Evolutionary conservation across 2,888 invertebrate genomes (phyloP).

Genomic region (Tiliacea citrago): DNA sequence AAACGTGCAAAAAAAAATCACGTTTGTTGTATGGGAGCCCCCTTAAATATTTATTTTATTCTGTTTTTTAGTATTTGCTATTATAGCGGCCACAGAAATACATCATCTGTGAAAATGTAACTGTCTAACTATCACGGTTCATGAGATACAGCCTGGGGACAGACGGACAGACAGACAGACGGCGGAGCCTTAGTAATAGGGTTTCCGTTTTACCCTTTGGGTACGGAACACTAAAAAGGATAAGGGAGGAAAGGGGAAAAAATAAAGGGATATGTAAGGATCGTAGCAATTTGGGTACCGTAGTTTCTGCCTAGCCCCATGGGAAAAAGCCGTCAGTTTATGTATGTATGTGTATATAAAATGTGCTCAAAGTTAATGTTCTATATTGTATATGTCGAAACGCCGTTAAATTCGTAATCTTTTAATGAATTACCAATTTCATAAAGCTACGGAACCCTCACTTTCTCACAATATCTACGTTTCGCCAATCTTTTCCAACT

Average conservation of each 20-base stretch:
- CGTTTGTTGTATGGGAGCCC: no score
- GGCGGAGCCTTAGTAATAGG: no score
- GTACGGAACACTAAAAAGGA: no score
- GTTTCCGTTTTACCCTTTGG: no score
- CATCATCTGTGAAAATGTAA: no score
- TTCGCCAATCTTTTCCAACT: neutral
- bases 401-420: neutral
- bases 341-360: neutral
- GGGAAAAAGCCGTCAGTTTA: neutral
- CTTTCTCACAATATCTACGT: neutral
- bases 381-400: neutral
- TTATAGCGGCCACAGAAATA: no score
- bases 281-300: neutral
- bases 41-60: no score
- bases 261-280: neutral
- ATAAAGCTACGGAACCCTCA: conserved; percentile 6
- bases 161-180: no score
- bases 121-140: no score
- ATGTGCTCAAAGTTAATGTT: neutral
- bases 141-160: no score
- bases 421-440: neutral
- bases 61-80: no score
- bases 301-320: neutral
- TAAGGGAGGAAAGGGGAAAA: neutral
- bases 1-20: no score